phyloP scores from a whole-genome alignment of 2,888 invertebrate species.

The Aphidoletes aphidimyza region DNA sequence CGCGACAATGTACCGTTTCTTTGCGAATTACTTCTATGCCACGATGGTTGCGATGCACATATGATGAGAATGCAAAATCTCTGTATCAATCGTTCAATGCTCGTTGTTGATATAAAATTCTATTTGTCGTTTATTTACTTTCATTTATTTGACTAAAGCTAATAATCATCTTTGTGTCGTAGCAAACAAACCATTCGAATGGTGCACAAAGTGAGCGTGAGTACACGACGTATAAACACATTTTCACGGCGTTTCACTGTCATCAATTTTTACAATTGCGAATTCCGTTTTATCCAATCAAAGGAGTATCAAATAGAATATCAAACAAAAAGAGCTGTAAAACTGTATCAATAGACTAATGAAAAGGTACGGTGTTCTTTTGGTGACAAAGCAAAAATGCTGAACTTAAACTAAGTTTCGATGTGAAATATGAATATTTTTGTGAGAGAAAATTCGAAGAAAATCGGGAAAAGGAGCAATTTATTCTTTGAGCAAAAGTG shows the following conservation, averaged over 20 bases:
- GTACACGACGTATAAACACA: no score
- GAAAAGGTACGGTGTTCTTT: neutral
- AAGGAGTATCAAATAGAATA: neutral
- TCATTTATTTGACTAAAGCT: neutral
- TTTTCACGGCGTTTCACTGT: no score
- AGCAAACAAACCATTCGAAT: slow-evolving; percentile 2
- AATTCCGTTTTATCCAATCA: neutral
- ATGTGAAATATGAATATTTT: neutral
- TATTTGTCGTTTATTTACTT: neutral
- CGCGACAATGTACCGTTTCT: neutral
- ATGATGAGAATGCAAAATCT: neutral
- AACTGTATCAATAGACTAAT: neutral
- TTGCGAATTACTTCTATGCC: neutral
- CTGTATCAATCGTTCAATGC: neutral
- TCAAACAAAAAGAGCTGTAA: neutral
- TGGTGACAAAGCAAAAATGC: neutral
- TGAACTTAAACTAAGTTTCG: neutral
- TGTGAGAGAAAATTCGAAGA: neutral
- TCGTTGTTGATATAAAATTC: neutral
- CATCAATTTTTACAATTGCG: neutral
- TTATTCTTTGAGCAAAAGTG: no score
- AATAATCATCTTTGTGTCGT: neutral
- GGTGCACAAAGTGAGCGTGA: no score
- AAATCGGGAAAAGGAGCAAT: neutral
- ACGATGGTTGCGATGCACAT: neutral